Evolutionary conservation across 1,140 invertebrate genomes (phyloP).

Genomic region (Psix sp.): DNA sequence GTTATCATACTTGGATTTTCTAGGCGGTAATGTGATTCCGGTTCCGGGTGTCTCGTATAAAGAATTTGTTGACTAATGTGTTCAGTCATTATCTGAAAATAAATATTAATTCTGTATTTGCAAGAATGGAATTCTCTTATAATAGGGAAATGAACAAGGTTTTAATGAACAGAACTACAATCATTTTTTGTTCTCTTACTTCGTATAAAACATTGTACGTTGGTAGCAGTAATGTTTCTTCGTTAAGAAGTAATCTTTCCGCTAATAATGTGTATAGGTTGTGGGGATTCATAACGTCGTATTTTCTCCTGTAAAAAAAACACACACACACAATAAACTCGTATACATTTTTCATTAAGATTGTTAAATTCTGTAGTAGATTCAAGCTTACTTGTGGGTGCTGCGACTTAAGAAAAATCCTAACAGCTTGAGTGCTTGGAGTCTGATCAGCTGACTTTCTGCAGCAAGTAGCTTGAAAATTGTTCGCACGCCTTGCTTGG

Average conservation of each 20-base stretch:
- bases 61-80: constrained; percentile 96
- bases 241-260: constrained; percentile 92
- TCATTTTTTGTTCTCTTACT: no score
- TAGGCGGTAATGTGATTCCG: constrained; percentile 94
- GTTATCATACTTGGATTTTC: constrained; percentile 95
- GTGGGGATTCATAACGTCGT: constrained; percentile 98
- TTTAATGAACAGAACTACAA: constrained; percentile 3
- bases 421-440: constrained; percentile 96
- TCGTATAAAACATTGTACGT: constrained; percentile 99
- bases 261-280: constrained; percentile 98
- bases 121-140: not conserved
- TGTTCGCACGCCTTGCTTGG: constrained; percentile 95
- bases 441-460: constrained; percentile 94
- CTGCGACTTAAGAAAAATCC: constrained; percentile 96
- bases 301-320: constrained; percentile 88
- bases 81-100: constrained; percentile 91
- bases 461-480: constrained; percentile 98
- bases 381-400: constrained; percentile 90
- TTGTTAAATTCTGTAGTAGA: not conserved
- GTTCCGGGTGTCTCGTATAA: constrained; percentile 93
- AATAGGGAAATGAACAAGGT: not conserved
- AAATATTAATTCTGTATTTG: constrained; percentile 7
- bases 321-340: constrained; percentile 5
- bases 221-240: constrained; percentile 91
- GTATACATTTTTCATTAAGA: constrained; percentile 8